phyloP scores from a whole-genome alignment of 2,888 invertebrate species.

The Drosophila helvetica region DNA sequence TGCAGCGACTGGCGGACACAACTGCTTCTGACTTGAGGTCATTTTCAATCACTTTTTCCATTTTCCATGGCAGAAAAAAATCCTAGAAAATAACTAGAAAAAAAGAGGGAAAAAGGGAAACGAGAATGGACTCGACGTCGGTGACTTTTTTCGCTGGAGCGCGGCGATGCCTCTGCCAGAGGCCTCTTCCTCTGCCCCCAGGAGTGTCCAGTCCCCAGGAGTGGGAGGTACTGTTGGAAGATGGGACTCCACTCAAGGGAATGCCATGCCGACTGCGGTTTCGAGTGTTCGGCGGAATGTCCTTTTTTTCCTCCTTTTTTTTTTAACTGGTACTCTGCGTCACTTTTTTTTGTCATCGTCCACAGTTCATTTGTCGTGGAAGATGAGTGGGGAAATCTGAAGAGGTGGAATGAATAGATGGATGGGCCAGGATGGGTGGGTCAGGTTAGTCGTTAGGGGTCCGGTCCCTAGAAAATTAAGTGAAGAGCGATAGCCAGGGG shows the following conservation, averaged over 20 bases:
- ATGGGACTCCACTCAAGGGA: background rate
- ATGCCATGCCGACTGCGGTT: constrained; percentile 55
- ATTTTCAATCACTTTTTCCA: constrained; percentile 77
- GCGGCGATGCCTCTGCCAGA: constrained; percentile 30
- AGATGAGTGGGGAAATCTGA: constrained; percentile 60
- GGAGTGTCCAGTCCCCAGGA: background rate
- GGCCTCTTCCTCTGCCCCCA: constrained; percentile 16
- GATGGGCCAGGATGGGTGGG: constrained; percentile 18
- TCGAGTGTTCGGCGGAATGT: constrained; percentile 38
- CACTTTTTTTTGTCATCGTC: constrained; percentile 40
- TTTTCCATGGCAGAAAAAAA: constrained; percentile 57
- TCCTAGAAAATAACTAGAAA: constrained; percentile 37
- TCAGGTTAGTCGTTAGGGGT: constrained; percentile 28
- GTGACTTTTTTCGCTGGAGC: constrained; percentile 58
- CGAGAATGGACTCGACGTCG: constrained; percentile 48
- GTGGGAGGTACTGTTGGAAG: background rate
- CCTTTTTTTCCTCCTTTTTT: constrained; percentile 36
- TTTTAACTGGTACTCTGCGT: constrained; percentile 23
- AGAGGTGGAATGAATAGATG: constrained; percentile 52
- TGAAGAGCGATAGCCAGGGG: constrained; percentile 37
- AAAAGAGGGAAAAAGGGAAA: constrained; percentile 1
- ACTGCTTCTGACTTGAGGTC: constrained; percentile 76
- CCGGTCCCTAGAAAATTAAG: constrained; percentile 50
- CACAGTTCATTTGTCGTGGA: constrained; percentile 65
- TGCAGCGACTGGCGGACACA: constrained; percentile 50